Conservation (phyloP, 2,113 vertebrate genomes). For the Oenanthe melanoleuca region DNA sequence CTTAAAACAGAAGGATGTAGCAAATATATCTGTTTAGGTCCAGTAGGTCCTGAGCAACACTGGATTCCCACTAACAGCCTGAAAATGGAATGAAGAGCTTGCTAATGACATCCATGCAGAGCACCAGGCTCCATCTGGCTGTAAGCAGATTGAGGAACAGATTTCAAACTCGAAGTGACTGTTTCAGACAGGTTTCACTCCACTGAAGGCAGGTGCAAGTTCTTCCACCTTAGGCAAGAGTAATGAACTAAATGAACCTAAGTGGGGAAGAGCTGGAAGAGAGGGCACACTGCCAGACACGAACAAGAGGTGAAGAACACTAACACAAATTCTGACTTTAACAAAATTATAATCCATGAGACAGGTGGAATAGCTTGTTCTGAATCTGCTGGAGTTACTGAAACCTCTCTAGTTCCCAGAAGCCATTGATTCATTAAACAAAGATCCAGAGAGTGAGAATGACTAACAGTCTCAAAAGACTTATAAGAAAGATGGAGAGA, state of each 20-base stretch:
- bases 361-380: background rate
- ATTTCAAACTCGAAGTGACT: constrained; percentile 21
- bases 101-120: constrained; percentile 11
- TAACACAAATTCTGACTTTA: background rate
- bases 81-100: background rate
- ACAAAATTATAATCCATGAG: background rate
- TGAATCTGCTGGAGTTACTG: background rate
- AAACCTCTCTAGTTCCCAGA: background rate
- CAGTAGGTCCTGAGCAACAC: constrained; percentile 4
- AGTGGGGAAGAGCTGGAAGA: background rate
- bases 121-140: background rate
- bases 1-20: background rate
- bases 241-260: constrained; percentile 15
- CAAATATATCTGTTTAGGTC: constrained; percentile 1
- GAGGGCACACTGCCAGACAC: background rate
- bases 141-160: constrained; percentile 32
- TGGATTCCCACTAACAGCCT: background rate
- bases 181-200: background rate
- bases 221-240: background rate
- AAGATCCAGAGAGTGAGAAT: background rate
- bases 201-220: background rate
- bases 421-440: background rate
- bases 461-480: background rate
- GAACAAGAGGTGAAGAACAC: background rate
- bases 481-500: background rate